Percentiles rank a stretch among this genome's conserved stretches.
Conservation (phyloP, 2,113 vertebrate genomes). For the Cavia aperea region DNA sequence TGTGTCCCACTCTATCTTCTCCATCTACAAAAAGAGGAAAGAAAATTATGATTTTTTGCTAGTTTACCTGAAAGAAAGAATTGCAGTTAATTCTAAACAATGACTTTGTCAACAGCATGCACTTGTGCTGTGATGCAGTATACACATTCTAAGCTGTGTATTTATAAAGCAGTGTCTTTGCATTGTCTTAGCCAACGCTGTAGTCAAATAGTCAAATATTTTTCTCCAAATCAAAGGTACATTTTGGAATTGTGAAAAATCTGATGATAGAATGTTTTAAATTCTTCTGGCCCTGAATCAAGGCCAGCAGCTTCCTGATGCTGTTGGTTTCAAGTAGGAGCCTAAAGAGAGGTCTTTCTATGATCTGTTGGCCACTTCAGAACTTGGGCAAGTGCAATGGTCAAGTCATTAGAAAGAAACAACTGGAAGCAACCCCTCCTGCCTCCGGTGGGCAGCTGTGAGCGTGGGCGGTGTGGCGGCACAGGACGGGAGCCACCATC, state of each 20-base stretch:
- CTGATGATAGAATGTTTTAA: background rate
- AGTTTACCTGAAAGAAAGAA: background rate
- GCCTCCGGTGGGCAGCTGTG: no score
- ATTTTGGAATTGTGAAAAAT: constrained; percentile 7
- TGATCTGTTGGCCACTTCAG: no score
- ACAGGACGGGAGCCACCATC: no score
- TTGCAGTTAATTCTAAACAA: background rate
- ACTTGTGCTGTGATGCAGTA: background rate
- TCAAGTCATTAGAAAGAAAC: no score
- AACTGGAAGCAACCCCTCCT: no score
- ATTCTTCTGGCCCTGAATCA: background rate
- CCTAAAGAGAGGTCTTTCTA: no score
- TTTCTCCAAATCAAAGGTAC: constrained; percentile 6
- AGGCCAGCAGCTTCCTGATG: no score
- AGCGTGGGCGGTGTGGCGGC: no score
- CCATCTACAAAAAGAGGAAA: constrained; percentile 80
- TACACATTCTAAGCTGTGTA: background rate
- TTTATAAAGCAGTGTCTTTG: background rate
- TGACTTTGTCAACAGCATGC: background rate
- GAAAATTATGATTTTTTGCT: background rate
- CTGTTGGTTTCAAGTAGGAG: no score
- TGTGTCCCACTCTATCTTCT: constrained; percentile 93
- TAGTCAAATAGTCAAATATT: background rate
- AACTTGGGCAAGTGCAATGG: no score
- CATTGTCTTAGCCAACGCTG: background rate